Evolutionary conservation across 1,140 invertebrate genomes (phyloP).

Genomic region (Planococcus citri): DNA sequence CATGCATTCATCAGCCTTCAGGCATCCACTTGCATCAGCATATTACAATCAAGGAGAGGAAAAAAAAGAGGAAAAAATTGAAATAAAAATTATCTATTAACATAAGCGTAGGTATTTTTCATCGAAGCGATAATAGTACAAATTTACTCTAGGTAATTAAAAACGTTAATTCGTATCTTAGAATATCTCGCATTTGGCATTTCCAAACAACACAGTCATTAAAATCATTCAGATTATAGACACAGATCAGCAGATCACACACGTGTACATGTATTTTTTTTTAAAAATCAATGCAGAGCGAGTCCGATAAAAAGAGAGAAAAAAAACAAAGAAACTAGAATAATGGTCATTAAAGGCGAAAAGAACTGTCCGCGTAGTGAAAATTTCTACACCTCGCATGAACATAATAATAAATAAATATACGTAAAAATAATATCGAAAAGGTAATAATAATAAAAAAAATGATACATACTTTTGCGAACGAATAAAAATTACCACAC

Average conservation of each 20-base stretch:
- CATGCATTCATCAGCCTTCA: conserved; percentile 6
- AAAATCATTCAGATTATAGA: not conserved
- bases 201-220: not conserved
- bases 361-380: no score
- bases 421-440: not conserved
- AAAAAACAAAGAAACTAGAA: no score
- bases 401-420: not conserved
- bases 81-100: no score
- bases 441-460: not conserved
- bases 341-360: no score
- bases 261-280: not conserved
- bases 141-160: not conserved
- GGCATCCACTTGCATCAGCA: not conserved
- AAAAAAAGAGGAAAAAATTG: no score
- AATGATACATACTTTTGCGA: not conserved
- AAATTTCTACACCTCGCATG: not conserved
- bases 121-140: not conserved
- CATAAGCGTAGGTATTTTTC: no score
- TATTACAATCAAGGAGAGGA: not conserved
- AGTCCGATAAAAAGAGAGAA: not conserved
- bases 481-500: not conserved
- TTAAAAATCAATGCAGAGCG: not conserved
- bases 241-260: no score
- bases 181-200: not conserved
- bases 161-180: not conserved